Base-by-base conservation (phyloP, 2,113 vertebrate species). In the Dipodomys merriami region DNA sequence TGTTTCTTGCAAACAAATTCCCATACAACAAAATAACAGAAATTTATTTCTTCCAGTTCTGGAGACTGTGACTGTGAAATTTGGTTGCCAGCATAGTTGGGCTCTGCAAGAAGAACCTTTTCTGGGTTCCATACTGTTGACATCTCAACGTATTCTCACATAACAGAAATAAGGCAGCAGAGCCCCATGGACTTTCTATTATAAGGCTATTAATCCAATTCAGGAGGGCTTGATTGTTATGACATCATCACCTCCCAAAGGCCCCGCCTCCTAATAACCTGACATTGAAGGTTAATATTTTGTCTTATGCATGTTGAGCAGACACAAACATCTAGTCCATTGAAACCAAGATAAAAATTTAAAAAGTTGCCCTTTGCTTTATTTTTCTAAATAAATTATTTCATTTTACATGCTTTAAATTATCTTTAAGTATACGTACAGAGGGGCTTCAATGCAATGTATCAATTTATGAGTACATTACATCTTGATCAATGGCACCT, bases 301-400 rank as follows among this genome's bases (percentile, higher is more conserved):
- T 27, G 83, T 53, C 23, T 30, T 76, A 81, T 15, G 35, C 77
- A 82, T 72, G 83, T 80, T 78, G 30, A 67, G 62, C 16, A 3
- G 29, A 64, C 46, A 82, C 30, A 69, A 29, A 57, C 29, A 64
- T 44, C 35, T 25, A 39, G 64, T 83, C 30, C 22, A 53, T 23
- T 65, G 7, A 29, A 39, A 65, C 78, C 49, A 91, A 91, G 35
- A 88, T 86, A 93, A 93, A 94, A 49, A 11, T 49, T 49, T 79
- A 44, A 92, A 91, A 94, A 73, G 74, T 5, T 82, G 23, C 5
- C 27, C 1, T 6, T 62, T 8, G 81, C n/a, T 91, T 85, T 62
- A 19, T 62, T 62, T 62, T 62, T 62, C 60, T 62, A 62, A 62
- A 22, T 62, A 22, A 62, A 62, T 62, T 49, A 49, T 49, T 49